Evolutionary conservation across 1,140 invertebrate genomes (phyloP), one percentile per base, ranked within the genome.

Genomic region (Drosophila takahashii): DNA sequence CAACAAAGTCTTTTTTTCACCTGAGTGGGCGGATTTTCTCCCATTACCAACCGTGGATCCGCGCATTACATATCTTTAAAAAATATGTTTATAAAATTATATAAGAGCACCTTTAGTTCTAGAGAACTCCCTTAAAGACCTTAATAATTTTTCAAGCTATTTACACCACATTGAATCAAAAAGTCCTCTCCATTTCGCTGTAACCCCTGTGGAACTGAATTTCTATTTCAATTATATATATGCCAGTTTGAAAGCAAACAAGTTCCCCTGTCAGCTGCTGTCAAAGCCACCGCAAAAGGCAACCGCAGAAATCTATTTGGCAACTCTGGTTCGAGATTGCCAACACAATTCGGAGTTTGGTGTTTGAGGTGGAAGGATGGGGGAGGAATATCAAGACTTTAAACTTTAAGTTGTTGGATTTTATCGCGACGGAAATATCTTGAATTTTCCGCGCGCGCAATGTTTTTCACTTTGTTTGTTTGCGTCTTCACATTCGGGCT

Each of bases 221-320:
- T 67, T 67, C 60, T 67, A 67, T 67, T 51, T 42, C 64, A 51
- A 65, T 64, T 60, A 50, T 59, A 34, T 32, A 26, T 36, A 36
- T 15, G 26, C 26, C 52, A 41, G 8, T 57, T 57, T 57, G 27
- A 32, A 29, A 32, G 59, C 52, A 61, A 61, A 45, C 58, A 64
- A 61, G 37, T 15, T 27, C n/a, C n/a, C 29, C 29, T 62, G 60
- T 36, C 32, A 22, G 44, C 22, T 36, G 61, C 44, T 44, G 59
- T 58, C 81, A 62, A 70, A 70, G 36, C 54, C 57, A 80, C 80
- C 81, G 71, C 81, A 84, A 57, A 52, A 60, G 60, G 57, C 48
- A 87, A 86, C 81, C 81, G 75, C 81, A 86, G 56, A 86, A 87
- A 79, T 83, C 79, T 86, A 86, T 86, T 86, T 83, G 83, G 48